Conservation (phyloP, 1,140 invertebrate species). For the Parasteatoda tepidariorum region DNA sequence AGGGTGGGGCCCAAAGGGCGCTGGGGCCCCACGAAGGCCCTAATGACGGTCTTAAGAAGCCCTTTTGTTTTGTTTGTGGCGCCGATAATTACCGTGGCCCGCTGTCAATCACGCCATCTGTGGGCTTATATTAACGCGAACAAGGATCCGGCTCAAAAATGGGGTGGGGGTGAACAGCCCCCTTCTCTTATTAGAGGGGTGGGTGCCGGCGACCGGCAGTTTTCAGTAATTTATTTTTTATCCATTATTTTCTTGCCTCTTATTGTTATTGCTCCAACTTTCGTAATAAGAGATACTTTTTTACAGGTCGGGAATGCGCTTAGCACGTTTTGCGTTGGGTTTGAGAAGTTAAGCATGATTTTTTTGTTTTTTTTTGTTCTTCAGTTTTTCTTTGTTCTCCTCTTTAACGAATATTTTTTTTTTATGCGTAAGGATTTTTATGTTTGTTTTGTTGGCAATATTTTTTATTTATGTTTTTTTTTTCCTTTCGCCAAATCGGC, state of each 20-base stretch:
- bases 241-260: conserved; percentile 14
- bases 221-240: not conserved
- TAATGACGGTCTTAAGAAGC: conserved; percentile 46
- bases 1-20: conserved; percentile 9
- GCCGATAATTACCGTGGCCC: conserved; percentile 48
- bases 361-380: conserved; percentile 6
- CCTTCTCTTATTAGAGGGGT: conserved; percentile 47
- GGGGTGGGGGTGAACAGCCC: not conserved
- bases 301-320: conserved; percentile 35
- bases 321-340: conserved; percentile 52
- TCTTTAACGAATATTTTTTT: no score
- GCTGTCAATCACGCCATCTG: conserved; percentile 55
- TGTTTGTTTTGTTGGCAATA: not conserved
- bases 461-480: conserved; percentile 8
- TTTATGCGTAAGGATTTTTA: no score
- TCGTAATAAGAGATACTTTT: conserved; percentile 57
- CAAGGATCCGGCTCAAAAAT: conserved; percentile 40
- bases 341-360: conserved; percentile 24
- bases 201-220: conserved; percentile 2
- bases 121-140: conserved; percentile 48
- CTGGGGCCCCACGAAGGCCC: conserved; percentile 31
- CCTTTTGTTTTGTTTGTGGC: conserved; percentile 58
- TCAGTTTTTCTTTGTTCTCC: no score
- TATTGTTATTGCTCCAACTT: conserved; percentile 15
- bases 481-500: conserved; percentile 12